Conservation (phyloP, 2,113 vertebrate genomes). For the Festucalex cinctus region DNA sequence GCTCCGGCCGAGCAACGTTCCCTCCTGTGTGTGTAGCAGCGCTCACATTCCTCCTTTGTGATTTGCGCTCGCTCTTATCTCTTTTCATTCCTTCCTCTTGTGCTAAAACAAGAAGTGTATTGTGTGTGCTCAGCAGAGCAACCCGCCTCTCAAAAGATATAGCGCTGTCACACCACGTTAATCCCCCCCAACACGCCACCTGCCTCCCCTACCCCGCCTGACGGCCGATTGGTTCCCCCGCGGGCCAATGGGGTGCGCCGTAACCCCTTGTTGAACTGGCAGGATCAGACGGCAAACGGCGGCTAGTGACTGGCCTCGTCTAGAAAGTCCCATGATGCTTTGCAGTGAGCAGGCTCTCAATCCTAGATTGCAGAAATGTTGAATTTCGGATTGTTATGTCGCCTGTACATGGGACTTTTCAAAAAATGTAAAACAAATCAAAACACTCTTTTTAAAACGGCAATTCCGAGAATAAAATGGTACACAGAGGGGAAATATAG, state of each 20-base stretch:
- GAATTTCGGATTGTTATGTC: too few relatives aligned
- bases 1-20: slow-evolving; percentile 48
- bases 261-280: slow-evolving; percentile 43
- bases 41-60: slow-evolving; percentile 48
- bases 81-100: slow-evolving; percentile 53
- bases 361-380: too few relatives aligned
- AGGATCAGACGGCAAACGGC: slow-evolving; percentile 47
- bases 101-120: slow-evolving; percentile 64
- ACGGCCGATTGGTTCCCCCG: slow-evolving; percentile 34
- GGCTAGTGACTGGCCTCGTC: neutral
- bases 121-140: slow-evolving; percentile 68
- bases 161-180: slow-evolving; percentile 63
- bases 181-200: slow-evolving; percentile 40
- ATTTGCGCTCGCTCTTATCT: slow-evolving; percentile 58
- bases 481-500: too few relatives aligned
- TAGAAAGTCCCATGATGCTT: slow-evolving; percentile 53
- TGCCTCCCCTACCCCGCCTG: slow-evolving; percentile 11
- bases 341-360: too few relatives aligned
- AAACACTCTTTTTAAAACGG: too few relatives aligned
- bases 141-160: slow-evolving; percentile 44
- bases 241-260: slow-evolving; percentile 32
- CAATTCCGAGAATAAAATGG: too few relatives aligned
- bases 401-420: too few relatives aligned
- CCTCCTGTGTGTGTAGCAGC: slow-evolving; percentile 6
- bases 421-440: too few relatives aligned